phyloP scores from a whole-genome alignment of 1,140 invertebrate species.

The Ephestia elutella region DNA sequence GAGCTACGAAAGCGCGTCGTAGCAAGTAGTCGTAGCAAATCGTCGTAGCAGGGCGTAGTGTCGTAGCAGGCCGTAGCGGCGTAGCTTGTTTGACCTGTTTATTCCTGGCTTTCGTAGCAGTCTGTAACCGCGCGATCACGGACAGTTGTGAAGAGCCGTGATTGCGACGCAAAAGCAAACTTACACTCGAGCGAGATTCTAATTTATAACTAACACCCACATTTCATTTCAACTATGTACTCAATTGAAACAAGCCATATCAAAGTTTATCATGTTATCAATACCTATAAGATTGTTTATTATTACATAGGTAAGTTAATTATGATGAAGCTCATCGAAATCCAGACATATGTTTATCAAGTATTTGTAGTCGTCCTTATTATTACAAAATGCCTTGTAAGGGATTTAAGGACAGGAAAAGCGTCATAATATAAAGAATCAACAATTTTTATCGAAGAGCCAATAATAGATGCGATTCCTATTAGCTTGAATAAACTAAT shows the following conservation, averaged over 20 bases:
- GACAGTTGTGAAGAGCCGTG: conserved; percentile 45
- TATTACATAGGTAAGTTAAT: too few species aligned
- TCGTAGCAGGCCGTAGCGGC: conserved; percentile 20
- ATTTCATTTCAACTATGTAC: conserved; percentile 8
- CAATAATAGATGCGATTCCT: background rate
- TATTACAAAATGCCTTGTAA: too few species aligned
- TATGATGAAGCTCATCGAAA: too few species aligned
- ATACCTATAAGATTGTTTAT: too few species aligned
- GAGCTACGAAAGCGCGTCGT: conserved; percentile 22
- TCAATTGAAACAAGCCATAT: too few species aligned
- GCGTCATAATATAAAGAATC: too few species aligned
- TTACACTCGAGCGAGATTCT: conserved; percentile 17
- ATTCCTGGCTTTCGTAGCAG: conserved; percentile 18
- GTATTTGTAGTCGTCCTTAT: too few species aligned
- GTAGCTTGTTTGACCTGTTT: conserved; percentile 28
- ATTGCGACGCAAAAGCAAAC: conserved; percentile 34
- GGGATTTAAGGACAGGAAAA: too few species aligned
- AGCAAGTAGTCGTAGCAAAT: conserved; percentile 9
- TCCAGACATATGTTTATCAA: too few species aligned
- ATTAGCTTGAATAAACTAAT: conserved; percentile 4
- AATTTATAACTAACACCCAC: conserved; percentile 14
- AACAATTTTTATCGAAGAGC: background rate
- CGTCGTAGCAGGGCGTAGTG: background rate
- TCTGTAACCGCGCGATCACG: conserved; percentile 51
- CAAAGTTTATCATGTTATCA: too few species aligned